Conservation (phyloP, 1,140 invertebrate genomes). For the Drosophila baimaii region DNA sequence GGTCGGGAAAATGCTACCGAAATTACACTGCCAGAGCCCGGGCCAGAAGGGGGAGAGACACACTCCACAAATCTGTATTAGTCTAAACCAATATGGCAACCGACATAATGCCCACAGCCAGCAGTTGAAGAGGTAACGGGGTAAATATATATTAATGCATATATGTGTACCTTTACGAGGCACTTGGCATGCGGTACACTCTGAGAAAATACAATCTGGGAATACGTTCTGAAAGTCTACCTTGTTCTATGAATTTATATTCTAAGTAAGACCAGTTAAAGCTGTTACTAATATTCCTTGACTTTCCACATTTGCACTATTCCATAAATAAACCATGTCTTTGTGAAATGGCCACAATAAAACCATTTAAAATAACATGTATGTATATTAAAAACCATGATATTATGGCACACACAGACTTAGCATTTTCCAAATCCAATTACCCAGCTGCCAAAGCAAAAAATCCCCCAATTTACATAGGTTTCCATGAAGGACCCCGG, state of each 20-base stretch:
- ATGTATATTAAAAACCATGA: too few relatives aligned
- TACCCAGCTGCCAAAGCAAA: conserved; percentile 9
- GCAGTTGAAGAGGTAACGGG: conserved; percentile 21
- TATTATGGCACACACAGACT: neutral
- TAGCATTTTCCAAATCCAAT: conserved; percentile 33
- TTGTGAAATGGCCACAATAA: neutral
- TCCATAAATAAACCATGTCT: neutral
- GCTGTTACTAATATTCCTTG: neutral
- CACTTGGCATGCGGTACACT: conserved; percentile 1
- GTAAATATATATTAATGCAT: conserved; percentile 43
- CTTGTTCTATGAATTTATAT: neutral
- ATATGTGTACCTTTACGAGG: conserved; percentile 20
- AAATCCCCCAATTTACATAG: conserved; percentile 22
- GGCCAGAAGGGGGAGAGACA: neutral
- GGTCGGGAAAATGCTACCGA: conserved; percentile 44
- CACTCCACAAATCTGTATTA: conserved; percentile 53
- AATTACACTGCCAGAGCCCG: conserved; percentile 18
- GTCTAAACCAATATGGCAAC: conserved; percentile 62
- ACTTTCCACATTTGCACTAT: neutral
- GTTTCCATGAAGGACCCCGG: conserved; percentile 16
- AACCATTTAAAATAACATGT: neutral
- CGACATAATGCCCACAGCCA: conserved; percentile 55
- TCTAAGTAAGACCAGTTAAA: neutral
- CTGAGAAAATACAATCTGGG: neutral
- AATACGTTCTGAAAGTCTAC: neutral